These are phyloP conservation scores for Phymastichus coffea DNA, from an alignment of 1,140 invertebrate species.

Conservation along the genomic window DNA sequence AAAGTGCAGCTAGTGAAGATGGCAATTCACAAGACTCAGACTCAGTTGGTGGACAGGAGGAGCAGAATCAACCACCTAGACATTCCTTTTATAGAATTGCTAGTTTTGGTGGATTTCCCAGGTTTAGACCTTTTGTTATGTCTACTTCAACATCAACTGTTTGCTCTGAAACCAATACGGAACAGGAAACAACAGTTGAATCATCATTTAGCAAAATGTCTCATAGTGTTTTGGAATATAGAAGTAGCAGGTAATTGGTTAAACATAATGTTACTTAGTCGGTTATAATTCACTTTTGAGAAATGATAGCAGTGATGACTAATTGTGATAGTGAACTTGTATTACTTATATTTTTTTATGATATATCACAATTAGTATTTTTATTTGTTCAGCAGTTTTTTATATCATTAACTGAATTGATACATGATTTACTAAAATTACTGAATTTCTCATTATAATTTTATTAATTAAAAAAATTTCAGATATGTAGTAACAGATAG, in stretches of 20 bases:
- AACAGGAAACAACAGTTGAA: conserved; percentile 42
- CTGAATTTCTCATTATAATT: background rate
- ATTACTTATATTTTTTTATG: too few species aligned
- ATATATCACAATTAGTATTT: background rate
- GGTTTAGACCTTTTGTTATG: conserved; percentile 52
- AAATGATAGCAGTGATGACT: too few species aligned
- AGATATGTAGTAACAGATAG: conserved; percentile 46
- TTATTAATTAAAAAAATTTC: conserved; percentile 11
- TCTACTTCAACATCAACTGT: conserved; percentile 43
- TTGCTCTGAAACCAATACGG: conserved; percentile 33
- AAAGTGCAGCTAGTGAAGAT: conserved; percentile 42
- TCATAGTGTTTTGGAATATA: conserved; percentile 51
- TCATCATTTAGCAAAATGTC: conserved; percentile 48
- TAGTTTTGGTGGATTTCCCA: conserved; percentile 47
- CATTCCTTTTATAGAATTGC: conserved; percentile 50
- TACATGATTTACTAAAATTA: conserved; percentile 11
- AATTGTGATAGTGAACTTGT: too few species aligned
- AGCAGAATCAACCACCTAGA: conserved; percentile 41
- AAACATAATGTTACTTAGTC: too few species aligned
- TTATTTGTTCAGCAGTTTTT: too few species aligned
- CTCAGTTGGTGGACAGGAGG: conserved; percentile 35
- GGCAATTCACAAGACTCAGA: conserved; percentile 49
- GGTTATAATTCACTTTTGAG: too few species aligned
- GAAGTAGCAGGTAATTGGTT: conserved; percentile 48
- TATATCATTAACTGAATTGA: background rate